Evolutionary conservation across 2,113 vertebrate genomes (phyloP), one percentile per base, ranked within the genome.

Genomic region (Tragulus kanchil): DNA sequence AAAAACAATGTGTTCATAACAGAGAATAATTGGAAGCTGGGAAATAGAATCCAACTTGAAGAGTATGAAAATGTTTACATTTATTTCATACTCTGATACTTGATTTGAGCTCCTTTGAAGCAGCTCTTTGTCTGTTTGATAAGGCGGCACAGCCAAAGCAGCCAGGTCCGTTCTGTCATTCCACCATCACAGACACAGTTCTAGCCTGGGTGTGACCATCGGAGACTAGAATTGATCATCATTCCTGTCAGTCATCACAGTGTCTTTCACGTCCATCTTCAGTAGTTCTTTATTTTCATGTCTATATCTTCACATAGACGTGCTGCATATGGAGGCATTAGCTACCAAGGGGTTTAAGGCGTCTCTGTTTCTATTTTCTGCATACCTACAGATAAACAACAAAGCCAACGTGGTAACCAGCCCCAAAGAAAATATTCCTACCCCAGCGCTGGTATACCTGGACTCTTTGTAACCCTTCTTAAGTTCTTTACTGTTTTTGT

Each of bases 391-490:
- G 99, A 99, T 99, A 99, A 99, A 99, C 99, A 99, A 99, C 99
- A 99, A 99, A 99, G 98, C 99, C 98, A 99, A 99, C 99, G 99
- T 99, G 99, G 99, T 99, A 99, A 99, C 99, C 99, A 99, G 99
- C 99, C 99, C 99, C 98, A 99, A 99, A 99, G 99, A 99, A 98
- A 99, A 99, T 98, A 99, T 99, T 97, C 99, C 99, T 98, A 99
- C 99, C 99, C 99, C 99, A 69, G 99, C 99, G 99, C 99, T 99
- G 99, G 99, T 99, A 99, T 99, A 99, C 98, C 99, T 99, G 97
- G 98, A 98, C 97, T 98, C 98, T 98, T 98, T 98, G 98, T 98
- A 97, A 97, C 97, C 97, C 98, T 93, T 97, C 98, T 98, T 97
- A 95, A 97, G 91, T 98, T 98, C 98, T 98, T 98, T 92, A 97